phyloP scores from a whole-genome alignment of 2,113 vertebrate genomes.

The Bambusicola thoracicus region DNA sequence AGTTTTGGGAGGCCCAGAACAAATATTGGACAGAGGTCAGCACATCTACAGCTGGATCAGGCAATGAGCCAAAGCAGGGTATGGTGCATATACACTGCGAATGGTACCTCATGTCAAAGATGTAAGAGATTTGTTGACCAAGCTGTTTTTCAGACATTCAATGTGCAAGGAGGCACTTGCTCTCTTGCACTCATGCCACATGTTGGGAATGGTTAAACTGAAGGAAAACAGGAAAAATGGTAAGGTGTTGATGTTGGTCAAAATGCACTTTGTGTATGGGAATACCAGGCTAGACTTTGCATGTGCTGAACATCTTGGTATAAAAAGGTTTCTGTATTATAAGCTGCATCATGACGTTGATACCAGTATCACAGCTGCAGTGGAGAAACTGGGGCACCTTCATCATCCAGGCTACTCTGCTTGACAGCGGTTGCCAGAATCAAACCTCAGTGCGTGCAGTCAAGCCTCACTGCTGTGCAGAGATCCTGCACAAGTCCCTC shows the following conservation, averaged over 20 bases:
- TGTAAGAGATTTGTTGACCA: not conserved
- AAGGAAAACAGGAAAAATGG: not conserved
- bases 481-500: not conserved
- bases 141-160: not conserved
- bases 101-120: not conserved
- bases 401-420: not conserved
- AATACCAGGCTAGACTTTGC: not conserved
- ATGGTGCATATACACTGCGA: fast-evolving
- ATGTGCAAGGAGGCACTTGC: not conserved
- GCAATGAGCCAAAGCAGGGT: not conserved
- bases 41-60: not conserved
- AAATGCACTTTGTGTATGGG: not conserved
- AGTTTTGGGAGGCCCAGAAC: not conserved
- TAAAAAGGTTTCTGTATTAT: not conserved
- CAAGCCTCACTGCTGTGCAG: not conserved
- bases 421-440: not conserved
- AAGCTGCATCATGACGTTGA: not conserved
- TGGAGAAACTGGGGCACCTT: not conserved
- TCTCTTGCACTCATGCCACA: fast-evolving
- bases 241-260: not conserved
- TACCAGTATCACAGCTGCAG: not conserved
- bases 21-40: not conserved
- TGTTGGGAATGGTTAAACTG: not conserved
- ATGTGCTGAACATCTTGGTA: not conserved
- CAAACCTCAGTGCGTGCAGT: not conserved